phyloP scores from a whole-genome alignment of 2,797 vertebrate genomes.

The Esox masquinongy region DNA sequence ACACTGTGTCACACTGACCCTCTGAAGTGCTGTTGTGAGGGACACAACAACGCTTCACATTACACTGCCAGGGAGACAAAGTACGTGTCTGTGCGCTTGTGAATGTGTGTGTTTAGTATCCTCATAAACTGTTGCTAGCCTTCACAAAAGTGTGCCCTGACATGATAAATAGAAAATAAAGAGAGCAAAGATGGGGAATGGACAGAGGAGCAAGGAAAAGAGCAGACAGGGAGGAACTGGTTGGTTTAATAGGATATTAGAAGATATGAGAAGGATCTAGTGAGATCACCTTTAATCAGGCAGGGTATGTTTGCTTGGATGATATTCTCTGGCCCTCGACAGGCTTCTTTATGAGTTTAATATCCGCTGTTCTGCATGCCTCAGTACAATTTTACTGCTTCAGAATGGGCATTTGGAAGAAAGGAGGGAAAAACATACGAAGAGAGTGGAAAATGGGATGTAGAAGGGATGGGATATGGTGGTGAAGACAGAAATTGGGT shows the following conservation, averaged over 20 bases:
- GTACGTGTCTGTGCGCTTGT: neutral
- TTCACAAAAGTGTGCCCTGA: neutral
- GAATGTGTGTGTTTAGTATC: neutral
- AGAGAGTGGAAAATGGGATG: slow-evolving; percentile 9
- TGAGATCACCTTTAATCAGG: slow-evolving; percentile 22
- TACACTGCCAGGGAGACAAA: neutral
- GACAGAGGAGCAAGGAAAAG: neutral
- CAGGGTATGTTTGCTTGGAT: slow-evolving; percentile 28
- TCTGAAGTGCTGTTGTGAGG: slow-evolving; percentile 32
- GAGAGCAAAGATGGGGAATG: neutral
- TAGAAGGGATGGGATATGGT: neutral
- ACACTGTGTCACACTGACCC: slow-evolving; percentile 1
- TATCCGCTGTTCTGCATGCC: slow-evolving; percentile 25
- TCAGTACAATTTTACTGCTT: slow-evolving; percentile 17
- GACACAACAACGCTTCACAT: slow-evolving; percentile 13
- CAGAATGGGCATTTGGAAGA: slow-evolving; percentile 20
- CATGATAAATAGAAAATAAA: neutral
- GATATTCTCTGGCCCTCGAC: slow-evolving; percentile 6
- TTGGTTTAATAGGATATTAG: slow-evolving; percentile 7
- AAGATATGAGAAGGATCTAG: neutral
- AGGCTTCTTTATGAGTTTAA: slow-evolving; percentile 25
- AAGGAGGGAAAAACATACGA: neutral
- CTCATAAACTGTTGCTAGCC: neutral
- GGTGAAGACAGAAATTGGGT: neutral
- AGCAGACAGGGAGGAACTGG: neutral